phyloP scores from a whole-genome alignment of 2,797 vertebrate genomes.

The Otolemur crassicaudatus region DNA sequence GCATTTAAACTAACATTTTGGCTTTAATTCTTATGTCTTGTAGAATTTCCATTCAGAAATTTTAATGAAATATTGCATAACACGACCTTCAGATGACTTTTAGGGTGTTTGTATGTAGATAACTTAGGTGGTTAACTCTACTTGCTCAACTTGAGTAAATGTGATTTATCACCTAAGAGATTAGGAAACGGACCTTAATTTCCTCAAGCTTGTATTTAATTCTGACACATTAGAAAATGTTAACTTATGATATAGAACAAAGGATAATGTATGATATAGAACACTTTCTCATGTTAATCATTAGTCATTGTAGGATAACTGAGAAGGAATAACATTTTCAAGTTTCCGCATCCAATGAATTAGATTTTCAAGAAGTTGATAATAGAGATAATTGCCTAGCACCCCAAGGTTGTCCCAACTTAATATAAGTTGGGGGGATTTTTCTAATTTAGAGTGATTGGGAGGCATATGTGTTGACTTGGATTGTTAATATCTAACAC shows the following conservation, averaged over 20 bases:
- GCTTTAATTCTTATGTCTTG: background rate
- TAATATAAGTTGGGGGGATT: constrained; percentile 8
- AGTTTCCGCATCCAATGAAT: background rate
- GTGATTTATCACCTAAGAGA: background rate
- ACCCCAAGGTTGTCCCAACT: background rate
- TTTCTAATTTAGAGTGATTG: background rate
- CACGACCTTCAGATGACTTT: background rate
- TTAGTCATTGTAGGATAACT: background rate
- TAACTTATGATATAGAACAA: background rate
- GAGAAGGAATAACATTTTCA: background rate
- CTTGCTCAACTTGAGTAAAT: background rate
- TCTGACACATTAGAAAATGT: background rate
- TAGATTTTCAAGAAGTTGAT: constrained; percentile 33
- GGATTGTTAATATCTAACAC: background rate
- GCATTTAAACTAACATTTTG: background rate
- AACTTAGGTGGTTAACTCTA: background rate
- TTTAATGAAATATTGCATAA: background rate
- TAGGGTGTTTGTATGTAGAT: background rate
- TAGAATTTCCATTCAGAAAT: constrained; percentile 40
- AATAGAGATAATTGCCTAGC: background rate
- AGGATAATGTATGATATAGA: background rate
- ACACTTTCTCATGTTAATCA: background rate
- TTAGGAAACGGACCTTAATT: constrained; percentile 18
- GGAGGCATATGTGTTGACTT: background rate
- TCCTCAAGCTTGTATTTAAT: constrained; percentile 23